Evolutionary conservation across 2,113 vertebrate species (phyloP).

Genomic region (Lethenteron reissneri): DNA sequence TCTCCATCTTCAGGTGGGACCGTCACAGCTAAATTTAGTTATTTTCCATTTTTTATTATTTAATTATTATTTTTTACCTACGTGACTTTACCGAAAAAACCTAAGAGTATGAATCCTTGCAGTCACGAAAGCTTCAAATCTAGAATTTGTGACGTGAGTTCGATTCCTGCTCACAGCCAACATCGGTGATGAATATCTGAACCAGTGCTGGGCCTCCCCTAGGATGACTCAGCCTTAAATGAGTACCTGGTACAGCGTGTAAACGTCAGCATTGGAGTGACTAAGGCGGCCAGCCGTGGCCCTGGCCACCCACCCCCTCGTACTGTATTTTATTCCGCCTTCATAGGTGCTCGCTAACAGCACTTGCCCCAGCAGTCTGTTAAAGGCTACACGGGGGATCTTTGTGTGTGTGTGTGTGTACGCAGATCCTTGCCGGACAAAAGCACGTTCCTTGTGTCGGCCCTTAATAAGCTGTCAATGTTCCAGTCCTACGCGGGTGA

Average conservation of each 20-base stretch:
- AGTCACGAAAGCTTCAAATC: too few species aligned
- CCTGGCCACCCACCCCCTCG: background rate
- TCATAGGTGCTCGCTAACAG: background rate
- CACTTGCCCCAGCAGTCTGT: background rate
- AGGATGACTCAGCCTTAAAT: background rate
- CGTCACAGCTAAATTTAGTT: too few species aligned
- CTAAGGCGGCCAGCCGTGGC: background rate
- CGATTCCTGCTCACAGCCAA: too few species aligned
- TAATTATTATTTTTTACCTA: too few species aligned
- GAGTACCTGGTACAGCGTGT: background rate
- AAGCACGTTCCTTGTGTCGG: background rate
- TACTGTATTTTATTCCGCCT: background rate
- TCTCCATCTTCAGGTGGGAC: too few species aligned
- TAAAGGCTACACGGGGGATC: background rate
- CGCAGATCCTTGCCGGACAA: background rate
- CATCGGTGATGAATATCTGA: too few species aligned
- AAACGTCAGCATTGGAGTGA: background rate
- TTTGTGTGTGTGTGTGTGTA: background rate
- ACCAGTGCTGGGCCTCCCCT: too few species aligned
- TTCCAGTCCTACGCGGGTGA: constrained; percentile 1
- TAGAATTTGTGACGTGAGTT: too few species aligned
- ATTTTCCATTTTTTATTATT: too few species aligned
- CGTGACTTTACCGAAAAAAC: too few species aligned
- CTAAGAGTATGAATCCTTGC: too few species aligned
- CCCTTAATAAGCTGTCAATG: constrained; percentile 5